Base-by-base conservation (phyloP, 2,113 vertebrate genomes). In the Arenaria interpres region DNA sequence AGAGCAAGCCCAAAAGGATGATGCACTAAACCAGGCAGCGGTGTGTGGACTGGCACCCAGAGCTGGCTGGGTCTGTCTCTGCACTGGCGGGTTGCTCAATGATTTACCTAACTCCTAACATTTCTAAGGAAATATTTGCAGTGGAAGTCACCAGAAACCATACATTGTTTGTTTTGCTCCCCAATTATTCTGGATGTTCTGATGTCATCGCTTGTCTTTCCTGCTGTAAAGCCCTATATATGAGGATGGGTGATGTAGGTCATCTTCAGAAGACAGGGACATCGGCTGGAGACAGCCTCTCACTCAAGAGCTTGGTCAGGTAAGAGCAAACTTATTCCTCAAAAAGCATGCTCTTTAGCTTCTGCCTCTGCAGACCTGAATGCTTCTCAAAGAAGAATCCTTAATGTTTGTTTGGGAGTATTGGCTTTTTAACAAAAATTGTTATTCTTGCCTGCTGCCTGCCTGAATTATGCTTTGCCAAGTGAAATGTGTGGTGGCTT, bases 51-150 rank as follows among this genome's bases (percentile, higher is more conserved):
- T 46, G 59, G 48, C 77, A 59, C 25, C 41, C 39, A 14, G 78
- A 14, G 63, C 82, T 92, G 90, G 30, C 81, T 5, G 7, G 20
- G 27, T 7, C 27, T 56, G 67, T 11, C 48, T 16, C 46, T 50
- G 59, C 2, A 1, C 51, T 56, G 27, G 4, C 14, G 2, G 35
- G n/a, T 96, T 97, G 85, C 95, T 91, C 96, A 96, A 94, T 64
- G 66, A 50, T 83, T 91, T 90, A 91, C 93, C 93, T 45, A 87
- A 69, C 82, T 80, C 62, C 91, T 15, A 39, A 54, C 32, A 83
- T 94, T 95, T 96, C 92, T 60, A 89, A 87, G 91, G 89, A 93
- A 97, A 94, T 97, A 94, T 97, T 97, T 97, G 95, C 93, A 53
- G 78, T 95, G 79, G 94, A 83, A 87, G 86, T 91, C 93, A 94